Evolutionary conservation across 2,888 invertebrate species (phyloP).

Genomic region (Rhagium mordax): DNA sequence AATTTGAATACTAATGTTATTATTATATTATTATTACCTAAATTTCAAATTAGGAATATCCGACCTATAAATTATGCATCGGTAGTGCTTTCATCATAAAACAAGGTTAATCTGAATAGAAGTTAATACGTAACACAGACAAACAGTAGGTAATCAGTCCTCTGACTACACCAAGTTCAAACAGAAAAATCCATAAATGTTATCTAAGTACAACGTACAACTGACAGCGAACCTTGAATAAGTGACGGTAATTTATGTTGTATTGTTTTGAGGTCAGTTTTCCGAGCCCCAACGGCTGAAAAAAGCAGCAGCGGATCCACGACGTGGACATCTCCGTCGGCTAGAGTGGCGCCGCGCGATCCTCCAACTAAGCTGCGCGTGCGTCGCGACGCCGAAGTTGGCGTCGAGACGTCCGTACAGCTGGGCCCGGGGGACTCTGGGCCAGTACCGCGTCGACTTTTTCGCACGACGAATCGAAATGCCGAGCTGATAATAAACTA

Average conservation of each 20-base stretch:
- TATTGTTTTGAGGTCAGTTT: slow-evolving; percentile 48
- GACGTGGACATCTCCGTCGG: slow-evolving; percentile 31
- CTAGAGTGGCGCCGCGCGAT: slow-evolving; percentile 33
- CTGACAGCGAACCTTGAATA: not conserved
- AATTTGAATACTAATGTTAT: no score
- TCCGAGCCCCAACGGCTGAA: slow-evolving; percentile 36
- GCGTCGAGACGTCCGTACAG: slow-evolving; percentile 71
- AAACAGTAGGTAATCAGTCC: not conserved
- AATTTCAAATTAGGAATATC: no score
- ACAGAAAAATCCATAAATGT: not conserved
- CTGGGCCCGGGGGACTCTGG: slow-evolving; percentile 72
- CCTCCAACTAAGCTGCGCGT: slow-evolving; percentile 40
- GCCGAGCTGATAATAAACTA: slow-evolving; percentile 74
- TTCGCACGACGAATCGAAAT: slow-evolving; percentile 73
- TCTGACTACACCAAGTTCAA: not conserved
- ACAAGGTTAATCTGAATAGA: not conserved
- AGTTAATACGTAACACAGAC: not conserved
- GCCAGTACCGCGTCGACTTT: slow-evolving; percentile 77
- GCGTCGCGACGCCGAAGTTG: slow-evolving; percentile 53
- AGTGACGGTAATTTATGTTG: slow-evolving; percentile 27
- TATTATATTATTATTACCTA: no score
- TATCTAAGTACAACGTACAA: not conserved
- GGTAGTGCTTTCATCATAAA: no score
- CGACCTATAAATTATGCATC: no score
- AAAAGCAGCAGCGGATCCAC: slow-evolving; percentile 41